Percentiles rank a stretch among this genome's conserved stretches.
Evolutionary conservation across 2,888 invertebrate species (phyloP).

Genomic region (Acleris literana): DNA sequence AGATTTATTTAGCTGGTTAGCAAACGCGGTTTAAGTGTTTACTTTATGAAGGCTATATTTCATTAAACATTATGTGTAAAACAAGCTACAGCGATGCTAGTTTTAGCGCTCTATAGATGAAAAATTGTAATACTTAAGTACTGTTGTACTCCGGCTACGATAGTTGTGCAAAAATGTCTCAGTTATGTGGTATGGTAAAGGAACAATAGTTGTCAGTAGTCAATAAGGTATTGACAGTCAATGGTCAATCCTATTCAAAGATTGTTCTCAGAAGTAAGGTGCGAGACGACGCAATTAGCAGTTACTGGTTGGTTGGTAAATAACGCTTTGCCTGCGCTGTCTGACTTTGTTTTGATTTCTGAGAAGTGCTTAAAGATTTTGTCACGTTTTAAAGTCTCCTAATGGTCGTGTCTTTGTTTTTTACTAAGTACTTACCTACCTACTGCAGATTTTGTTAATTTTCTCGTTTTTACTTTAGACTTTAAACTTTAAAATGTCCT

Average conservation of each 20-base stretch:
- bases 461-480: too few species aligned
- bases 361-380: not conserved
- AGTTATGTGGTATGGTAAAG: not conserved
- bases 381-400: not conserved
- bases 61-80: too few species aligned
- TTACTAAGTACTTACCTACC: too few species aligned
- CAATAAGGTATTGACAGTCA: not conserved
- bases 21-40: constrained; percentile 7
- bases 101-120: not conserved
- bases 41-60: constrained; percentile 2
- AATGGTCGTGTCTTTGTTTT: too few species aligned
- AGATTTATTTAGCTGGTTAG: constrained; percentile 10
- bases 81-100: not conserved
- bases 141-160: not conserved
- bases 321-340: not conserved
- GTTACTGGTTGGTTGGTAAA: constrained; percentile 1
- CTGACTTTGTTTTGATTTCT: constrained; percentile 14
- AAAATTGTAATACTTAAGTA: not conserved
- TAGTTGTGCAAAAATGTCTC: not conserved
- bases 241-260: not conserved
- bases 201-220: not conserved
- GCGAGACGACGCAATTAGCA: constrained; percentile 11
- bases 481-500: too few species aligned
- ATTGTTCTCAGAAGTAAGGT: constrained; percentile 14
- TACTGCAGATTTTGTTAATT: too few species aligned